Conservation (phyloP, 2,888 invertebrate species). For the Stenoptilia bipunctidactyla region DNA sequence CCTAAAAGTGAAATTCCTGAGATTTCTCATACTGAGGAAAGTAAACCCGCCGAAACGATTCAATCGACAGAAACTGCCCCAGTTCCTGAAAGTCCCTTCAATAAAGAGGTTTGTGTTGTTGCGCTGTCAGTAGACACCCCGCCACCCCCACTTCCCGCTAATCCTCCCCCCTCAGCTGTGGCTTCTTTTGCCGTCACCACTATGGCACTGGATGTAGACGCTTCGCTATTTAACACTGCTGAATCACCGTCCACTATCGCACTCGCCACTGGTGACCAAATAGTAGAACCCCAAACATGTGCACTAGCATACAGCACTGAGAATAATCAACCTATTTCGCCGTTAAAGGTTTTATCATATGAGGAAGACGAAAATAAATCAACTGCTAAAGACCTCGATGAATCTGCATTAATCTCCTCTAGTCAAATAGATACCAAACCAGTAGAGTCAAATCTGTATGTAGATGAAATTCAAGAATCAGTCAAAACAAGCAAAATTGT, state of each 20-base stretch:
- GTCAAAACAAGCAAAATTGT: no score
- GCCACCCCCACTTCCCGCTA: constrained; percentile 81
- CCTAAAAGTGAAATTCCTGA: constrained; percentile 32
- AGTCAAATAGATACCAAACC: no score
- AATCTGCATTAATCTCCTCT: no score
- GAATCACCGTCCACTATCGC: constrained; percentile 34
- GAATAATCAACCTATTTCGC: no score
- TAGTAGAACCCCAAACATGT: neutral
- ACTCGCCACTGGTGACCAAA: constrained; percentile 20
- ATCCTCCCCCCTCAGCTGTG: constrained; percentile 82
- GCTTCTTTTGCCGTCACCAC: constrained; percentile 80
- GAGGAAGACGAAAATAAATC: no score
- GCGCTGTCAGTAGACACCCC: constrained; percentile 73
- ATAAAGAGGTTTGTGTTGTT: constrained; percentile 69
- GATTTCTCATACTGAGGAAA: constrained; percentile 31
- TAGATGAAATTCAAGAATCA: no score
- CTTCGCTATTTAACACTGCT: constrained; percentile 54
- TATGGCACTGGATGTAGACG: constrained; percentile 69
- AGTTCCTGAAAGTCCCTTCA: constrained; percentile 53
- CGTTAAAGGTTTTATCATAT: no score
- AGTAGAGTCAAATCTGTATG: no score
- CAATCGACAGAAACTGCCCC: constrained; percentile 44
- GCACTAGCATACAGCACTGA: neutral
- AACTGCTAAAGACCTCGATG: no score
- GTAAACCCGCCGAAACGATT: constrained; percentile 39